Base-by-base conservation (phyloP, 2,113 vertebrate species). In the Cyprinus carpio region DNA sequence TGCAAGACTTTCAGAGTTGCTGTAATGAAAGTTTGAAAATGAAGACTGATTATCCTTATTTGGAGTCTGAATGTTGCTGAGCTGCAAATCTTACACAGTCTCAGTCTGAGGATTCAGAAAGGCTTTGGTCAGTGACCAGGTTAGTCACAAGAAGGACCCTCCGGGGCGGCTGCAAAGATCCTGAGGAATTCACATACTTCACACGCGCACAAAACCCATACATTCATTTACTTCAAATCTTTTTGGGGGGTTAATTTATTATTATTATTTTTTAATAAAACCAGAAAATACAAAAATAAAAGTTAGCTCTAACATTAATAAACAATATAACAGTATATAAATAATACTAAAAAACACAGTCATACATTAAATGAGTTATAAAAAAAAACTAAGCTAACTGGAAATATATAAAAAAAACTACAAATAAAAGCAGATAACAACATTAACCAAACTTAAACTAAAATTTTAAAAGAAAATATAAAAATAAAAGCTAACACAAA, bases 61-160 rank as follows among this genome's bases (percentile, higher is more conserved):
- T 11, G 6, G 1, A 31, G 6, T 29, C 12, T 6, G 2, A 67
- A 7, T 1, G 27, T 65, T 29, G 15, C 29, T 8, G 64, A 67
- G 64, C 54, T 58, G 54, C 54, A 23, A 58, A 20, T 23, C 6
- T 58, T 23, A 23, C 54, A 31, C 29, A 34, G 29, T 79, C 6
- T 56, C 27, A 40, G 40, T 8, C 9, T 9, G 15, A 49, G 27
- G 20, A 51, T 40, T 85, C 2, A 25, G 58, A 77, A n/a, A 40
- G 20, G 25, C 31, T 85, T 31, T 85, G 83, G 62, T 79, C 76
- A 67, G 84, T 37, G 75, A 72, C 49, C 75, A 34, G 10, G 29
- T 9, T 27, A 71, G 84, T 60, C 62, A 80, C 76, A 43, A 56
- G 75, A 69, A 40, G 4, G 84, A 85, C 60, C 62, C 27, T 12